Evolutionary conservation across 2,797 vertebrate genomes (phyloP).

Genomic region (Tapera naevia): DNA sequence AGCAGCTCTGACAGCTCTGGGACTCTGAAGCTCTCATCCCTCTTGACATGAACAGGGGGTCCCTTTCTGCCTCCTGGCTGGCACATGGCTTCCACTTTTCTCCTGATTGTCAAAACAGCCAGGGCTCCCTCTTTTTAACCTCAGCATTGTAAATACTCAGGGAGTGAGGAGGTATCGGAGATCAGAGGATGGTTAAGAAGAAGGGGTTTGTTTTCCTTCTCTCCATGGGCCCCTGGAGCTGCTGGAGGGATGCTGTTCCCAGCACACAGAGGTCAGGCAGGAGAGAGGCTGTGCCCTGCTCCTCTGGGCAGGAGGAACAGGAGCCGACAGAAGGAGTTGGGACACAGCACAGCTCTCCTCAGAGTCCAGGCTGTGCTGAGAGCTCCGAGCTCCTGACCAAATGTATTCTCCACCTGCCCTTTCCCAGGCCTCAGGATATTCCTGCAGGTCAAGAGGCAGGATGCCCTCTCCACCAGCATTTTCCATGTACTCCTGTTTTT

Average conservation of each 20-base stretch:
- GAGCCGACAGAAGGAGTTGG: neutral
- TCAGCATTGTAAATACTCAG: too few species aligned
- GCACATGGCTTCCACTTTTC: too few species aligned
- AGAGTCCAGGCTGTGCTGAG: neutral
- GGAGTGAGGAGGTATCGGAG: neutral
- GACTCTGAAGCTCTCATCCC: neutral
- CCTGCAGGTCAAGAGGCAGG: neutral
- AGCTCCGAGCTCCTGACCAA: neutral
- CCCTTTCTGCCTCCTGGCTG: neutral
- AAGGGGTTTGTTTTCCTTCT: neutral
- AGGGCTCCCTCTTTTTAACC: neutral
- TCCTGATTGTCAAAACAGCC: too few species aligned
- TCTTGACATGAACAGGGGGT: too few species aligned
- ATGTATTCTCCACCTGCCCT: neutral
- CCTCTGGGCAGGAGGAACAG: neutral
- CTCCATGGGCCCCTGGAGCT: too few species aligned
- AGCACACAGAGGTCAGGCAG: neutral
- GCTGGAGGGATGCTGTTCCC: too few species aligned
- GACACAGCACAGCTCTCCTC: neutral
- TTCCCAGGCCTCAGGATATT: neutral
- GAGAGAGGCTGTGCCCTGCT: neutral
- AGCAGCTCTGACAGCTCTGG: too few species aligned
- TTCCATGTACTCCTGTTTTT: neutral
- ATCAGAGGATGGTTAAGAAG: too few species aligned
- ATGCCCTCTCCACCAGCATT: neutral